phyloP scores from a whole-genome alignment of 1,140 invertebrate genomes.

The Drosophila dunni region DNA sequence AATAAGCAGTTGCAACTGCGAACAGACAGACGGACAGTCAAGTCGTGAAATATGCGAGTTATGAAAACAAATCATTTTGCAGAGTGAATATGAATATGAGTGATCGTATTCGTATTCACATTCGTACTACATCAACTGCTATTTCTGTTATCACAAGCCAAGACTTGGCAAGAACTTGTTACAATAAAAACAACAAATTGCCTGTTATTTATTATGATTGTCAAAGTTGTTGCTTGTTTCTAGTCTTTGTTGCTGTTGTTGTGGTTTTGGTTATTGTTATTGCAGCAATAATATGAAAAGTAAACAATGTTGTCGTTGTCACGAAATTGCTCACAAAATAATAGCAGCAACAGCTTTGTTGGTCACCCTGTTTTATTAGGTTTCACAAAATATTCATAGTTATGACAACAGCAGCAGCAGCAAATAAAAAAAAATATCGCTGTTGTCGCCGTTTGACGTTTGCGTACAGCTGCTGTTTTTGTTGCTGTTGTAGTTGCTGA shows the following conservation, averaged over 20 bases:
- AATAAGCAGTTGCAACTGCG: conserved; percentile 47
- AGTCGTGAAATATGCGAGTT: conserved; percentile 2
- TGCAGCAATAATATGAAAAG: conserved; percentile 70
- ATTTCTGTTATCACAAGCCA: conserved; percentile 56
- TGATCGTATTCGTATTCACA: background rate
- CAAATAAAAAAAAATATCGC: conserved; percentile 59
- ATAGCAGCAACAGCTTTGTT: conserved; percentile 27
- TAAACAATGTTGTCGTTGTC: conserved; percentile 73
- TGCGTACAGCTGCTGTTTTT: conserved; percentile 2
- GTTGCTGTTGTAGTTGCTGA: conserved; percentile 23
- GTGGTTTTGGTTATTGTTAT: conserved; percentile 39
- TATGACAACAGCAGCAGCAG: conserved; percentile 47
- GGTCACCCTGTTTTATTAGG: conserved; percentile 67
- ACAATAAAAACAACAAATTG: conserved; percentile 48
- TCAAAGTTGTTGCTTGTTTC: conserved; percentile 24
- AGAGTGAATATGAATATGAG: conserved; percentile 16
- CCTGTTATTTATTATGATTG: conserved; percentile 59
- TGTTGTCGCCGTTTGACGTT: conserved; percentile 28
- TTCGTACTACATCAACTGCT: conserved; percentile 11
- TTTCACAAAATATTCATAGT: conserved; percentile 64
- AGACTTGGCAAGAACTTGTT: conserved; percentile 50
- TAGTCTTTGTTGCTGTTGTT: conserved; percentile 15
- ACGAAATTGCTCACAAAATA: conserved; percentile 69
- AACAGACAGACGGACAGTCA: background rate
- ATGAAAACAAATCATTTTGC: conserved; percentile 32